A percentile compares a stretch with the other conserved stretches of the same genome.
Evolutionary conservation across 2,113 vertebrate genomes (phyloP).

Genomic region (Clarias batrachus): DNA sequence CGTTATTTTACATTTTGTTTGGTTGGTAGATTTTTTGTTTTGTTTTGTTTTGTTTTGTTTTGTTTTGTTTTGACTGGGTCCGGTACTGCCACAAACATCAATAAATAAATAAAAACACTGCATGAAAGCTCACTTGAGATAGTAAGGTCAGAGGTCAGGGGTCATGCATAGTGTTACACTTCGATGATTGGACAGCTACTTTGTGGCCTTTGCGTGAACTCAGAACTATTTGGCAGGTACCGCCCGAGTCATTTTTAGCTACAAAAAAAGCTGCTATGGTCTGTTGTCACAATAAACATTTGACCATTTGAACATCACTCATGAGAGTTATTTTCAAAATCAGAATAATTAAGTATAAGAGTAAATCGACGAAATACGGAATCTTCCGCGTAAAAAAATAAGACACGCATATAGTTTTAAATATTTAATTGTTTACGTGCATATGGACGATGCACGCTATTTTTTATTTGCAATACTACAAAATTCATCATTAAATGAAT

Average conservation of each 20-base stretch:
- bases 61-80: not conserved
- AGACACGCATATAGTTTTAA: not conserved
- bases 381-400: not conserved
- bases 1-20: not conserved
- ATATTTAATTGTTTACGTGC: not conserved
- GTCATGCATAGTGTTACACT: constrained; percentile 83
- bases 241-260: constrained; percentile 64
- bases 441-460: not conserved
- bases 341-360: not conserved
- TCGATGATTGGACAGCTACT: constrained; percentile 89
- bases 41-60: not conserved
- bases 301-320: too few relatives aligned
- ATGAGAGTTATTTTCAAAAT: not conserved
- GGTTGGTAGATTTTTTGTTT: not conserved
- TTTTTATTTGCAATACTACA: not conserved
- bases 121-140: constrained; percentile 57
- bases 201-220: constrained; percentile 92
- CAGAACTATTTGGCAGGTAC: constrained; percentile 81
- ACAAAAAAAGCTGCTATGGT: not conserved
- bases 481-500: not conserved
- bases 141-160: constrained; percentile 84
- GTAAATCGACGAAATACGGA: not conserved
- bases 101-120: not conserved
- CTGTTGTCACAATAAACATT: constrained; percentile 34
- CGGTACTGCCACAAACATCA: constrained; percentile 42